Evolutionary conservation across 1,140 invertebrate species (phyloP).

Genomic region (Temnothorax longispinosus): DNA sequence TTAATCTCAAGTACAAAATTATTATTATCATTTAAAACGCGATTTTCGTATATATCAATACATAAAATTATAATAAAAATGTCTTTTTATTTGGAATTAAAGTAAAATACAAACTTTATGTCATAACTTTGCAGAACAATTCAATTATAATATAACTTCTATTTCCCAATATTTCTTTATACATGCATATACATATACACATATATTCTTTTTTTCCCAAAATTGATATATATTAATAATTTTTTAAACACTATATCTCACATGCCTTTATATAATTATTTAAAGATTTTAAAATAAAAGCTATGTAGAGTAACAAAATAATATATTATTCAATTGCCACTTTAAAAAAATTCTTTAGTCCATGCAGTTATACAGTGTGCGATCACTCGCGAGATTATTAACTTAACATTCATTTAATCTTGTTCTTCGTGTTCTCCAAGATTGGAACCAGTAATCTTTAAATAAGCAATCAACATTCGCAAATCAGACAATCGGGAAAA

Average conservation of each 20-base stretch:
- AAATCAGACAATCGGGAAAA: not conserved
- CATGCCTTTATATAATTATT: not conserved
- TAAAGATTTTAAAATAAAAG: not conserved
- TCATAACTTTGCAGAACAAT: not conserved
- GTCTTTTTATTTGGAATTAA: not conserved
- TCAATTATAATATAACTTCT: too few relatives aligned
- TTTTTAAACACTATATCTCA: too few relatives aligned
- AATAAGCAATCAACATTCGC: not conserved
- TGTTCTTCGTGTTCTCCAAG: not conserved
- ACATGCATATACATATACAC: too few relatives aligned
- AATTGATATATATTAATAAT: too few relatives aligned
- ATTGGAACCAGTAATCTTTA: not conserved
- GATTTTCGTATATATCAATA: slow-evolving; percentile 1
- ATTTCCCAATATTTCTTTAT: too few relatives aligned
- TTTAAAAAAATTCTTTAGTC: not conserved
- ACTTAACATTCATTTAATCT: not conserved
- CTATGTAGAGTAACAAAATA: not conserved
- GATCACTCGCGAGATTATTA: not conserved
- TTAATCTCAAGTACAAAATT: not conserved
- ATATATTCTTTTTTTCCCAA: too few relatives aligned
- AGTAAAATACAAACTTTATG: not conserved
- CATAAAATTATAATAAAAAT: not conserved
- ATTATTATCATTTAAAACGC: not conserved
- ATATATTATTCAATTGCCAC: not conserved
- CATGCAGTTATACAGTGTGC: not conserved